Evolutionary conservation across 2,113 vertebrate species (phyloP), one percentile per base, ranked within the genome.

Genomic region (Sturnus vulgaris): DNA sequence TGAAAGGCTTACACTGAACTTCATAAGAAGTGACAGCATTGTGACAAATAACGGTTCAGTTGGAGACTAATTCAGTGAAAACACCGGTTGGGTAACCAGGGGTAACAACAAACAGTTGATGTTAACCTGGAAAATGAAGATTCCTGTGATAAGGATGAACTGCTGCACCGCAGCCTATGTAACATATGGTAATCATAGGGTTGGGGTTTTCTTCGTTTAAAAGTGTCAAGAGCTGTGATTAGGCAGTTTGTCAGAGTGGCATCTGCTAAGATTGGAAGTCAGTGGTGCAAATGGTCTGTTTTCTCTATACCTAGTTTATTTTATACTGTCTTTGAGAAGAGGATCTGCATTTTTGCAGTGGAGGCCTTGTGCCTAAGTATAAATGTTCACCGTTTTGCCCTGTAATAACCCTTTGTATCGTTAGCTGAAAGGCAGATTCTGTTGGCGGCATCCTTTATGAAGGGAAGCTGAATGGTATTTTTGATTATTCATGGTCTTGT

Each of bases 21-120:
- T 35, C 0, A 0, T 35, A 14, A 52, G 40, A 50, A 64, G 61
- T 4, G 30, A 0, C 18, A 21, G 35, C 4, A 0, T 19, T 63
- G 28, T 70, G 42, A 24, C 20, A 15, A 22, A 18, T 37, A 30
- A 5, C 2, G 3, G 52, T 57, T 52, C 52, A 1, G 39, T 12
- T 30, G 47, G 15, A 7, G 15, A 7, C 35, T 47, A 10, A 13
- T 12, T 27, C 25, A 4, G 15, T 1, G 0, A 35, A n/a, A 53
- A 28, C 19, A 1, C 3, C 11, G 44, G 7, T 4, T 40, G 31
- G 4, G 11, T 31, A 14, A 13, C 39, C 13, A 2, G 3, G 9
- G 27, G 1, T 68, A 16, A 7, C 19, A 25, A 55, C 11, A 33
- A 78, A 1, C 27, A 13, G 11, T 17, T 52, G 21, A 12, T 0